A percentile compares a stretch with the other conserved stretches of the same genome.
These are phyloP conservation scores for Zaprionus ghesquierei DNA, from an alignment of 1,140 invertebrate genomes.

Conservation along the genomic window DNA sequence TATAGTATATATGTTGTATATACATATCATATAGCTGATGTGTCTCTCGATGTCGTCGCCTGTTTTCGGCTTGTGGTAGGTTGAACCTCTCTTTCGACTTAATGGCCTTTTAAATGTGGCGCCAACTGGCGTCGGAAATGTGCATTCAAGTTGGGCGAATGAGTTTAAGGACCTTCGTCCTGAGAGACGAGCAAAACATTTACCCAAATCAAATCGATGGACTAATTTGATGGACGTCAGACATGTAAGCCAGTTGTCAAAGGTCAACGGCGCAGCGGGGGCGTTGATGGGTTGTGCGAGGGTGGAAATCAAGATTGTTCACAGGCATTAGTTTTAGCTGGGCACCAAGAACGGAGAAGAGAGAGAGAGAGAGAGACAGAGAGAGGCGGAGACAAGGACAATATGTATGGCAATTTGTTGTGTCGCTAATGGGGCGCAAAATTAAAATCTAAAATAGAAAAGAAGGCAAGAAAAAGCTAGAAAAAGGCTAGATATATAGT, in stretches of 20 bases:
- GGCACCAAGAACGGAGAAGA: neutral
- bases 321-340: neutral
- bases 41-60: neutral
- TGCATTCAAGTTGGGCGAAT: constrained; percentile 44
- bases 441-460: neutral
- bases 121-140: constrained; percentile 37
- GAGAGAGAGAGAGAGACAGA: neutral
- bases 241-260: constrained; percentile 42
- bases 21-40: neutral
- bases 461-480: neutral
- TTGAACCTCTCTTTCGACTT: constrained; percentile 17
- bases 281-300: constrained; percentile 32
- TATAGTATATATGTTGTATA: neutral
- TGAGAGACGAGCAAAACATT: neutral
- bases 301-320: neutral
- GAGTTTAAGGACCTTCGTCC: constrained; percentile 39
- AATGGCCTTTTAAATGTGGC: constrained; percentile 52
- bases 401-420: neutral
- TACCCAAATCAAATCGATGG: constrained; percentile 49
- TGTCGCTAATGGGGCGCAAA: neutral
- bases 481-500: neutral
- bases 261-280: constrained; percentile 48
- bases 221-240: constrained; percentile 46
- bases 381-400: neutral
- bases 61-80: constrained; percentile 39